These are phyloP conservation scores for Pseudomugil gertrudae DNA, from an alignment of 2,797 vertebrate species.

Conservation along the genomic window DNA sequence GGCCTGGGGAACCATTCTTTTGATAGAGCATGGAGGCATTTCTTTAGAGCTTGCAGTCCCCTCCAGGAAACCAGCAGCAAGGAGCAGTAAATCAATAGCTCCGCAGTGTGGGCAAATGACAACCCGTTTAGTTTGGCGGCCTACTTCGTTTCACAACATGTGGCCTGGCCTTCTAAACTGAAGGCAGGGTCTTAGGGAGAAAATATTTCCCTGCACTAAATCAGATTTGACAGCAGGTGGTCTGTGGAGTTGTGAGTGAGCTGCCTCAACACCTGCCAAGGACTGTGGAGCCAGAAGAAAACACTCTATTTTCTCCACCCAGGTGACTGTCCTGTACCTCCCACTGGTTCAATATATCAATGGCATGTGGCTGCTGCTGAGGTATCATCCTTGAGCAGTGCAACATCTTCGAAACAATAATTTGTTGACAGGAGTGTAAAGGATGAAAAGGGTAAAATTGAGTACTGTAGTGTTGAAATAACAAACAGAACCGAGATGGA, in stretches of 20 bases:
- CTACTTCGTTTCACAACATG: slow-evolving; percentile 84
- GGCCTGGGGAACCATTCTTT: slow-evolving; percentile 68
- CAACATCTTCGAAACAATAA: slow-evolving; percentile 33
- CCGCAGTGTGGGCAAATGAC: slow-evolving; percentile 83
- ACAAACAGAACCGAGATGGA: background rate
- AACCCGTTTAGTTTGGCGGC: slow-evolving; percentile 84
- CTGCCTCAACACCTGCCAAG: slow-evolving; percentile 70
- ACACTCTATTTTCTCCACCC: slow-evolving; percentile 71
- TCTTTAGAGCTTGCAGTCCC: slow-evolving; percentile 70
- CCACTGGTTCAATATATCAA: slow-evolving; percentile 63
- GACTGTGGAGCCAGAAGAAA: slow-evolving; percentile 67
- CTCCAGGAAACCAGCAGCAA: slow-evolving; percentile 79
- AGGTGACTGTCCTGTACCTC: slow-evolving; percentile 62
- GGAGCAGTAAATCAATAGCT: slow-evolving; percentile 86
- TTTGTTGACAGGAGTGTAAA: slow-evolving; percentile 17
- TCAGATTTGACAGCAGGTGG: slow-evolving; percentile 83
- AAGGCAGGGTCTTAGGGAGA: slow-evolving; percentile 75
- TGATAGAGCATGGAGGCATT: slow-evolving; percentile 71
- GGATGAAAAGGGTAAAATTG: slow-evolving; percentile 9
- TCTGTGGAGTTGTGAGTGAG: slow-evolving; percentile 73
- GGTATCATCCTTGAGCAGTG: slow-evolving; percentile 48
- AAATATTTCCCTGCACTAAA: slow-evolving; percentile 83
- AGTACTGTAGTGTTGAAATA: slow-evolving; percentile 1
- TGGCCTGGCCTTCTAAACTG: slow-evolving; percentile 79
- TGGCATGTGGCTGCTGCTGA: slow-evolving; percentile 42